A percentile compares a stretch with the other conserved stretches of the same genome.
Conservation (phyloP, 2,888 invertebrate species). For the Alcis repandata region DNA sequence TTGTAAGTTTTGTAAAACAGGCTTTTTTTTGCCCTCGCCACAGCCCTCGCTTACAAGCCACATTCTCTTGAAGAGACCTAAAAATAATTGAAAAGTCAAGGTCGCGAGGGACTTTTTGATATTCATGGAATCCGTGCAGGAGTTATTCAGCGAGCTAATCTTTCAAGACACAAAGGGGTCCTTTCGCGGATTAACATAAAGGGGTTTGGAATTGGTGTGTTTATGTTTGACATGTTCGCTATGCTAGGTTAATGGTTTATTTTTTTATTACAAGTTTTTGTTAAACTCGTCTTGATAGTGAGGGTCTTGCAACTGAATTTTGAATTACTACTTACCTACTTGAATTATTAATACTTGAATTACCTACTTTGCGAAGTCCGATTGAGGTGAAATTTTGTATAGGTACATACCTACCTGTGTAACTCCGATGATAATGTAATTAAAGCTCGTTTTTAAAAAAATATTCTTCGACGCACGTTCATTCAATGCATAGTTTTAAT, state of each 20-base stretch:
- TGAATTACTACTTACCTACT: too few relatives aligned
- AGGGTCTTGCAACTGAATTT: too few relatives aligned
- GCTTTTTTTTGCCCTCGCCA: neutral
- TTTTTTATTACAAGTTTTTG: too few relatives aligned
- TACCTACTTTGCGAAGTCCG: too few relatives aligned
- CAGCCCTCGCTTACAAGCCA: neutral
- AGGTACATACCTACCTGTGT: too few relatives aligned
- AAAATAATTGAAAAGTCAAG: conserved; percentile 28
- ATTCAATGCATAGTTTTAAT: too few relatives aligned
- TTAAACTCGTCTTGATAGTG: too few relatives aligned
- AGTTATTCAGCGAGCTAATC: conserved; percentile 10
- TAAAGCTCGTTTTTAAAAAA: too few relatives aligned
- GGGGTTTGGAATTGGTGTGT: neutral
- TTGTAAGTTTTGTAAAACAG: conserved; percentile 4
- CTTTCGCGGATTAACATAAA: conserved; percentile 13
- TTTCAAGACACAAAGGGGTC: conserved; percentile 11
- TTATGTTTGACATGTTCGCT: neutral
- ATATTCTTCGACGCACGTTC: too few relatives aligned
- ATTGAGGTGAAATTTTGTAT: too few relatives aligned
- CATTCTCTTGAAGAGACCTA: conserved; percentile 10
- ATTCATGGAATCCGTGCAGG: conserved; percentile 15
- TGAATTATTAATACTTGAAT: too few relatives aligned
- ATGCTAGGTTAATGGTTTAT: neutral
- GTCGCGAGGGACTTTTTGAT: conserved; percentile 11
- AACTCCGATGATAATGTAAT: too few relatives aligned